Percentiles rank a stretch among this genome's conserved stretches.
Conservation (phyloP, 2,888 invertebrate genomes). For the Nemotelus pantherinus region DNA sequence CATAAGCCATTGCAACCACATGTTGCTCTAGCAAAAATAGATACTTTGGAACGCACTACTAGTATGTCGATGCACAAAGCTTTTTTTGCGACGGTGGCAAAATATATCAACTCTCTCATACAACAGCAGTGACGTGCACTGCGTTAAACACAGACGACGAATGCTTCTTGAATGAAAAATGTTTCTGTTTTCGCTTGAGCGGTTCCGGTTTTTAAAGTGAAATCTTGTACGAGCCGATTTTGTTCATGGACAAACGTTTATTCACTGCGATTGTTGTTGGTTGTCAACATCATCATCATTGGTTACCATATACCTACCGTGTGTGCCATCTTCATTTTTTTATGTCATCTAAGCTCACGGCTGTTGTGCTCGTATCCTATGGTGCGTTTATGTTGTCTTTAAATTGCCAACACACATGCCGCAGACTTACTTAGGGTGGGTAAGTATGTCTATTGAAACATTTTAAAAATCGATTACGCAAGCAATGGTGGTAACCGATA, state of each 20-base stretch:
- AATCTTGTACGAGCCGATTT: conserved; percentile 44
- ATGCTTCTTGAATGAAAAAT: conserved; percentile 48
- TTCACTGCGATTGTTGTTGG: not conserved
- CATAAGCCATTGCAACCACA: too few species aligned
- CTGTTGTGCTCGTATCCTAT: not conserved
- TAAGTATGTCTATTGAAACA: not conserved
- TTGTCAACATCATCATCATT: not conserved
- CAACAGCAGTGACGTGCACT: not conserved
- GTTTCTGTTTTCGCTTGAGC: conserved; percentile 44
- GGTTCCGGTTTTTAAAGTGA: conserved; percentile 51
- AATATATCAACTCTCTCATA: not conserved
- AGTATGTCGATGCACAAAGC: too few species aligned
- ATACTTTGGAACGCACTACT: too few species aligned
- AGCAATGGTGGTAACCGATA: not conserved
- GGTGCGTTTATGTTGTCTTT: not conserved
- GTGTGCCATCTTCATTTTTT: conserved; percentile 1
- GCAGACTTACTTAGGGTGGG: not conserved
- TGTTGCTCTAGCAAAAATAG: too few species aligned
- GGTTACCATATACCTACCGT: not conserved
- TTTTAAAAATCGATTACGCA: conserved; percentile 31
- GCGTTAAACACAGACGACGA: conserved; percentile 16
- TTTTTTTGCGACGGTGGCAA: too few species aligned
- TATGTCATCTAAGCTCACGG: not conserved
- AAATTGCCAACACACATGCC: not conserved
- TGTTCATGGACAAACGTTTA: conserved; percentile 25